These are phyloP conservation scores for Vanessa tameamea DNA, from an alignment of 1,140 invertebrate genomes.

Conservation along the genomic window DNA sequence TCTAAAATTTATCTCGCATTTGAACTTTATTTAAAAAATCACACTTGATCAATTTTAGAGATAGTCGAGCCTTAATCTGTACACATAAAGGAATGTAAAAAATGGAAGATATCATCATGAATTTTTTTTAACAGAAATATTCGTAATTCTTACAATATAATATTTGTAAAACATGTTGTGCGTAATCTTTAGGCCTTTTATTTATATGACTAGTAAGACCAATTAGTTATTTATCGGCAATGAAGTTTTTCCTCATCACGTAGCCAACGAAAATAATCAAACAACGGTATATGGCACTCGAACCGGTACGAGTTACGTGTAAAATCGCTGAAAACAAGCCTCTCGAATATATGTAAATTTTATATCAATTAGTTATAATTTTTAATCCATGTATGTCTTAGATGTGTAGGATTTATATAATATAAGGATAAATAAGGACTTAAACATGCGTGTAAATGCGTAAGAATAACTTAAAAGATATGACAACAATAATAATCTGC, in stretches of 20 bases:
- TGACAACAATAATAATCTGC: neutral
- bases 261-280: neutral
- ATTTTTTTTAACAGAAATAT: slow-evolving; percentile 46
- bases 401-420: neutral
- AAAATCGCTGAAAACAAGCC: neutral
- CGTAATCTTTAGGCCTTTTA: slow-evolving; percentile 69
- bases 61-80: slow-evolving; percentile 43
- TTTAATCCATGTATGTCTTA: neutral
- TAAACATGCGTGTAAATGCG: neutral
- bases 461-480: neutral
- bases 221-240: slow-evolving; percentile 40
- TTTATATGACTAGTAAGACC: slow-evolving; percentile 76
- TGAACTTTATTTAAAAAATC: slow-evolving; percentile 72
- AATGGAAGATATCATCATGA: slow-evolving; percentile 60
- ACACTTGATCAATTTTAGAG: slow-evolving; percentile 44
- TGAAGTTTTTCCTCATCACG: neutral
- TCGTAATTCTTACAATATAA: slow-evolving; percentile 34
- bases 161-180: slow-evolving; percentile 59
- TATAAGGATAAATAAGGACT: neutral
- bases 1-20: slow-evolving; percentile 59
- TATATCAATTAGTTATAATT: neutral
- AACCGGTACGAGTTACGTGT: neutral
- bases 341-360: neutral
- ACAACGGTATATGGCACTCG: slow-evolving; percentile 3
- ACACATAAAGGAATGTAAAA: slow-evolving; percentile 72